Evolutionary conservation across 2,888 invertebrate species (phyloP).

Genomic region (Perizoma affinitatum): DNA sequence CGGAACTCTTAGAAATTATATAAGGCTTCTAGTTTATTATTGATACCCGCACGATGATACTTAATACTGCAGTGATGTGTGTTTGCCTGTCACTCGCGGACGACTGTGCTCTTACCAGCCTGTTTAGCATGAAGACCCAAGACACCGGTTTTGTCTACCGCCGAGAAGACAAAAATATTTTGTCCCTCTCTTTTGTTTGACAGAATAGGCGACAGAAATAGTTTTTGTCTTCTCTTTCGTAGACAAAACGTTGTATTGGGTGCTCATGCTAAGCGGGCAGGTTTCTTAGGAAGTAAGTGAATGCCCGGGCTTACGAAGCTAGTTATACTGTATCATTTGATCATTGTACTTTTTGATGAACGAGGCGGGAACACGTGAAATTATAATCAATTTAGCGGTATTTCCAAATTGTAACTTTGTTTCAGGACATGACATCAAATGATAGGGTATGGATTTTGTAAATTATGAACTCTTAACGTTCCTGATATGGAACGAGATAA

Average conservation of each 20-base stretch:
- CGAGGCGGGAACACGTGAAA: constrained; percentile 1
- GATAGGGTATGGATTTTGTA: constrained; percentile 35
- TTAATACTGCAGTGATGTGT: constrained; percentile 20
- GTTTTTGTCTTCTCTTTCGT: too few relatives aligned
- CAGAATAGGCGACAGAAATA: too few relatives aligned
- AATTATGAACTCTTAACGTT: constrained; percentile 25
- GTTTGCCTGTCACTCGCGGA: constrained; percentile 16
- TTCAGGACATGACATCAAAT: constrained; percentile 42
- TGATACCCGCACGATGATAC: constrained; percentile 30
- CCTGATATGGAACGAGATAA: constrained; percentile 2
- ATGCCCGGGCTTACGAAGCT: constrained; percentile 61
- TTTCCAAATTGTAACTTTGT: constrained; percentile 42
- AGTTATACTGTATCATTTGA: constrained; percentile 46
- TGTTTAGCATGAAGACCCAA: too few relatives aligned
- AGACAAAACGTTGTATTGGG: too few relatives aligned
- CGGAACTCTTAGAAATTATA: constrained; percentile 15
- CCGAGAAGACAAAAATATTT: too few relatives aligned
- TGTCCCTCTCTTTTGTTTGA: too few relatives aligned
- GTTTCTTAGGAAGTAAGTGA: constrained; percentile 49
- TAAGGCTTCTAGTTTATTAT: constrained; percentile 33
- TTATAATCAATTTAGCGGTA: constrained; percentile 9
- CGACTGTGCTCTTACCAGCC: constrained; percentile 17
- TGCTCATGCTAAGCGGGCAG: too few relatives aligned
- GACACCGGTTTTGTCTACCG: too few relatives aligned
- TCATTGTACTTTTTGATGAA: not conserved